Evolutionary conservation across 2,113 vertebrate genomes (phyloP).

Genomic region (Gymnocephalus cernua): DNA sequence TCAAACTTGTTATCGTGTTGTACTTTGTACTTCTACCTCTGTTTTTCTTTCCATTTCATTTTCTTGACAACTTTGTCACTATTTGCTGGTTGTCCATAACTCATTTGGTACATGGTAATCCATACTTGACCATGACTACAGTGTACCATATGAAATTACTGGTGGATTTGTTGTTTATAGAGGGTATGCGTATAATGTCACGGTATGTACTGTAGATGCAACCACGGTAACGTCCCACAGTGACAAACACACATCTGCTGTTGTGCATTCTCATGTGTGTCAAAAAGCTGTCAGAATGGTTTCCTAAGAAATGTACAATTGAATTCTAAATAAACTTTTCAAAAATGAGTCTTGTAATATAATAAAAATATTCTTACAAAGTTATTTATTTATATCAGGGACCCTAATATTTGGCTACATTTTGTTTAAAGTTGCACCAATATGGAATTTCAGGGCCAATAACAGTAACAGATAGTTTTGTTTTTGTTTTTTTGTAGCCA

Average conservation of each 20-base stretch:
- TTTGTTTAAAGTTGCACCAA: too few relatives aligned
- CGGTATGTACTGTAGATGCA: background rate
- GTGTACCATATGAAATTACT: background rate
- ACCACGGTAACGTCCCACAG: background rate
- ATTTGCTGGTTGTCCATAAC: background rate
- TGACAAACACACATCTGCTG: background rate
- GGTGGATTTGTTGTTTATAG: background rate
- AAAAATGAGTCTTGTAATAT: too few relatives aligned
- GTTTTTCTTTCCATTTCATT: conserved; percentile 18
- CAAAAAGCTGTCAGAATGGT: background rate
- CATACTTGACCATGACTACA: background rate
- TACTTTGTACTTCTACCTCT: background rate
- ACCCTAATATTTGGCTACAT: background rate
- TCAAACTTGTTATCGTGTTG: background rate
- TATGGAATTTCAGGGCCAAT: too few relatives aligned
- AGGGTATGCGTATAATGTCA: background rate
- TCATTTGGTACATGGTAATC: background rate
- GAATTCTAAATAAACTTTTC: too few relatives aligned
- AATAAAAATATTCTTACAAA: too few relatives aligned
- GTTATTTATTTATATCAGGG: background rate
- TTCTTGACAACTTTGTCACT: background rate
- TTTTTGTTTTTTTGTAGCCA: too few relatives aligned
- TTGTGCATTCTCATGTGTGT: background rate
- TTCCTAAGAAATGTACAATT: background rate
- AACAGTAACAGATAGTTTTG: too few relatives aligned